Evolutionary conservation across 2,888 invertebrate species (phyloP).

Genomic region (Polydrusus pterygomalis): DNA sequence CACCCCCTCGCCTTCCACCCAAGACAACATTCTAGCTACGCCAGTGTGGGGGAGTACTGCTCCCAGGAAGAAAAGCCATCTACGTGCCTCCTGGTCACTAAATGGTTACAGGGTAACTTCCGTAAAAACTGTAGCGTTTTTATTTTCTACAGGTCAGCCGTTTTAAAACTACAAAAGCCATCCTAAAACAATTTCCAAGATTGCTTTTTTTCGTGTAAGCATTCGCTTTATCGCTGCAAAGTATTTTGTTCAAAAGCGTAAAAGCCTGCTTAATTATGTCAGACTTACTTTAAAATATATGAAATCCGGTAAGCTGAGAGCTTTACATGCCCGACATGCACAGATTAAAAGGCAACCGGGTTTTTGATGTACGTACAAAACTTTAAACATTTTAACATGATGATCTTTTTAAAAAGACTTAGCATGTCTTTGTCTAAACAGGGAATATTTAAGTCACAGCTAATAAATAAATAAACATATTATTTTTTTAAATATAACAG

Average conservation of each 20-base stretch:
- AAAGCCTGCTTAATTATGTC: constrained; percentile 15
- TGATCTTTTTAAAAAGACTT: constrained; percentile 1
- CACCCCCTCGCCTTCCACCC: too few relatives aligned
- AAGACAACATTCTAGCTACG: too few relatives aligned
- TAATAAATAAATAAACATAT: too few relatives aligned
- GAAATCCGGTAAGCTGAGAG: constrained; percentile 22
- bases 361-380: constrained; percentile 13
- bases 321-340: constrained; percentile 11
- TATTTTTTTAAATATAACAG: too few relatives aligned
- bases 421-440: constrained; percentile 9
- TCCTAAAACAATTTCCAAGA: not conserved
- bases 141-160: too few relatives aligned
- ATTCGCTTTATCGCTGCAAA: not conserved
- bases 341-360: constrained; percentile 6
- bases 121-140: too few relatives aligned
- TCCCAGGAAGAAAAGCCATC: too few relatives aligned
- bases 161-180: too few relatives aligned
- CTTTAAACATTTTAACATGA: not conserved
- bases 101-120: too few relatives aligned
- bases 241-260: constrained; percentile 12
- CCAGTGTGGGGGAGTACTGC: too few relatives aligned
- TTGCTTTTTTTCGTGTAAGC: not conserved
- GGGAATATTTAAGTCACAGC: constrained; percentile 15
- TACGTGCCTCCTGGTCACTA: too few relatives aligned
- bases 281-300: constrained; percentile 22